phyloP scores from a whole-genome alignment of 2,797 vertebrate genomes.

The Gastrophryne carolinensis region DNA sequence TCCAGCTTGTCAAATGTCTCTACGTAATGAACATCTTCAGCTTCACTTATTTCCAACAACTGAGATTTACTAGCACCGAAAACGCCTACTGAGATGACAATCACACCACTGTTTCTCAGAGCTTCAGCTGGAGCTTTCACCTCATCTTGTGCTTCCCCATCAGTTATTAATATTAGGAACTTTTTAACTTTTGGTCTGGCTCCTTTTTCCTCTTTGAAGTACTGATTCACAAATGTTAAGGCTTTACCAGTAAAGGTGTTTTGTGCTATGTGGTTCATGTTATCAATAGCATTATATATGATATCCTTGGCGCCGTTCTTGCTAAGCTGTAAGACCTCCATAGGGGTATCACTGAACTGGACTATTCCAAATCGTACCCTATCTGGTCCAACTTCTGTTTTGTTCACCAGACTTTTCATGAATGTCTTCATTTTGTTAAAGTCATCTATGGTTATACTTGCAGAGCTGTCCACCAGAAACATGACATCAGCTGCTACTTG shows the following conservation, averaged over 20 bases:
- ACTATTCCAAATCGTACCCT: conserved; percentile 64
- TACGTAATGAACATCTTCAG: conserved; percentile 59
- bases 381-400: conserved; percentile 60
- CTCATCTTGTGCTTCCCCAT: conserved; percentile 73
- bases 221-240: conserved; percentile 54
- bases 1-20: conserved; percentile 63
- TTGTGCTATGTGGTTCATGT: conserved; percentile 38
- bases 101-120: conserved; percentile 72
- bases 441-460: conserved; percentile 54
- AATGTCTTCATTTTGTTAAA: conserved; percentile 64
- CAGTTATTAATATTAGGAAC: conserved; percentile 79
- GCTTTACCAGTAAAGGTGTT: conserved; percentile 56
- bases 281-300: conserved; percentile 55
- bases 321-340: conserved; percentile 57
- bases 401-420: conserved; percentile 62
- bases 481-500: conserved; percentile 66
- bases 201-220: conserved; percentile 57
- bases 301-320: conserved; percentile 47
- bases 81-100: conserved; percentile 77
- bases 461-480: conserved; percentile 66
- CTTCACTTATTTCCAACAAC: conserved; percentile 66
- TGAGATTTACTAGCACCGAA: conserved; percentile 65
- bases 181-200: conserved; percentile 56
- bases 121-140: conserved; percentile 64
- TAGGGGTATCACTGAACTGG: conserved; percentile 58